phyloP scores from a whole-genome alignment of 2,888 invertebrate genomes.

The Polydrusus tereticollis region DNA sequence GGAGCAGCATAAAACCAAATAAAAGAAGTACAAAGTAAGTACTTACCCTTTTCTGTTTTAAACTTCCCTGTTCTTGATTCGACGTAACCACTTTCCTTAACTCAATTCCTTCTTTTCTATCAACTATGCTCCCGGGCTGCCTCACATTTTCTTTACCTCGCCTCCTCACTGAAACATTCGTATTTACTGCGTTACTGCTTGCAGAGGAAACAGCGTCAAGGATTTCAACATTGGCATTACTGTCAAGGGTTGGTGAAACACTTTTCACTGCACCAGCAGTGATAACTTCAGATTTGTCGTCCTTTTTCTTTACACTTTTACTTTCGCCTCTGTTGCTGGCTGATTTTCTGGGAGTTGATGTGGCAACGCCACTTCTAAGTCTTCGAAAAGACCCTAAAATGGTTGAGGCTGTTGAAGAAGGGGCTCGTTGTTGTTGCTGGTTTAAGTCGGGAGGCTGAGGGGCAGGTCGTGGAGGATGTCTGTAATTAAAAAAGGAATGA shows the following conservation, averaged over 20 bases:
- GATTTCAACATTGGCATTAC: constrained; percentile 23
- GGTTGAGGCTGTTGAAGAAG: constrained; percentile 8
- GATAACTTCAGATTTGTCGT: not conserved
- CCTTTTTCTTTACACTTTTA: not conserved
- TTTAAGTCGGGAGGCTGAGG: constrained; percentile 6
- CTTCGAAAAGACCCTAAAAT: constrained; percentile 39
- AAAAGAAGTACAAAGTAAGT: too few relatives aligned
- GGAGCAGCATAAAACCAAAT: too few relatives aligned
- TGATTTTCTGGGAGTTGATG: constrained; percentile 85
- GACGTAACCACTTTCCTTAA: not conserved
- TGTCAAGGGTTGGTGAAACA: constrained; percentile 4
- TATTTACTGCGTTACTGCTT: not conserved
- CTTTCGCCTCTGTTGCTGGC: not conserved
- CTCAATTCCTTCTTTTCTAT: not conserved
- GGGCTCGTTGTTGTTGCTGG: not conserved
- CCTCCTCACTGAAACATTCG: not conserved
- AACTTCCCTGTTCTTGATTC: not conserved
- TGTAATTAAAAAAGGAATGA: not conserved
- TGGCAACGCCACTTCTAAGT: constrained; percentile 67
- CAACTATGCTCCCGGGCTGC: not conserved
- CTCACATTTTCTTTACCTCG: constrained; percentile 32
- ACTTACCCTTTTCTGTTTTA: constrained; percentile 14
- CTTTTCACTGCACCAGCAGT: not conserved
- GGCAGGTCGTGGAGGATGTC: constrained; percentile 14
- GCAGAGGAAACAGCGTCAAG: not conserved